Base-by-base conservation (phyloP, 2,888 invertebrate genomes). In the Tetranychus piercei region DNA sequence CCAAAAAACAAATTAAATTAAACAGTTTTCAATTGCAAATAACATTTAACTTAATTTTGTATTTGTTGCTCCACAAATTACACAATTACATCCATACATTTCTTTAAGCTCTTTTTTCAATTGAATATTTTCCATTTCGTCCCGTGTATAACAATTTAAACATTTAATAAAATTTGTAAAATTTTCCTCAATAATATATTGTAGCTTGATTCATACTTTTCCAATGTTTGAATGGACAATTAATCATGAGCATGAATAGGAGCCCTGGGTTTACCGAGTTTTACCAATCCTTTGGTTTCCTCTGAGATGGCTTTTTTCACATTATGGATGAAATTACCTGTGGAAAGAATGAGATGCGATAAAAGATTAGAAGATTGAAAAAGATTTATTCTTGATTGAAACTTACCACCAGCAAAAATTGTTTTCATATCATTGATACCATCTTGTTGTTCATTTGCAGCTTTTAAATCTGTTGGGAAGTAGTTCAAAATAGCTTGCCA, bases 311-410 rank as follows among this genome's bases (percentile, higher is more conserved):
- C 69, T 69, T 69, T 69, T 11, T 34, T 20, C 34, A 69, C 69
- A 69, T 69, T 69, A 23, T 23, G 20, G 69, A 69, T 23, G 11
- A 69, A 69, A 69, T 69, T 20, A 69, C 69, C 69, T 69, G n/a
- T 69, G 7, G 11, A 69, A 7, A 69, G 34, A 15, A 34, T 34
- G 34, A 34, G 34, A 34, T 34, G 3, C 5, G 34, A 34, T 34
- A 34, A 34, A 34, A 34, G 34, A 34, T 34, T 34, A 34, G 34
- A 34, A 34, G 34, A 34, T 34, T 34, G 34, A 3, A 34, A 34
- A 34, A 34, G 34, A 55, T 55, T 55, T 55, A 55, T 7, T 15
- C 11, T 6, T 55, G 55, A 1, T 55, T 34, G 3, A 34, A 34
- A 34, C 15, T 55, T 55, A 55, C 55, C 55, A 15, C 55, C 55